Base-by-base conservation (phyloP, 2,888 invertebrate genomes). In the Xanthostigma xanthostigma region DNA sequence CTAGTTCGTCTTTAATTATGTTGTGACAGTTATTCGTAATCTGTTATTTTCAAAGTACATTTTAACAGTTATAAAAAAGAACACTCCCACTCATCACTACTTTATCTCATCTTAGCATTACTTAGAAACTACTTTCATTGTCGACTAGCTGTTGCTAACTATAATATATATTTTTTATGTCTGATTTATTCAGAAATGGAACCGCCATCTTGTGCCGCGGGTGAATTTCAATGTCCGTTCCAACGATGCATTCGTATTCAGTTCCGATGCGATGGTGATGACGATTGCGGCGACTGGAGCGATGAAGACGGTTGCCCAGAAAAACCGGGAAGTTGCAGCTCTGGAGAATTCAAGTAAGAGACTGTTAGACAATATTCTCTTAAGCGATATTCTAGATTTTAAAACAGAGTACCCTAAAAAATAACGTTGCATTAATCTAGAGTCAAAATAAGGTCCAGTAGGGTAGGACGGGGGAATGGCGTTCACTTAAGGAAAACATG, bases 231-330 rank as follows among this genome's bases (percentile, higher is more conserved):
- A 62, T 89, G 88, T 59, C n/a, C 48, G 11, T 37, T 37, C 13
- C 72, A 74, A 34, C 75, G 80, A 49, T 91, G 90, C 62, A 79
- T 90, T 42, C 73, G 81, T 38, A 74, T 75, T 56, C 78, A 81
- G 50, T 89, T 84, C 61, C 78, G 80, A 52, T 90, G 90, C 60
- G 90, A 91, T 56, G 84, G 85, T 0, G 87, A 89, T 59, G 84
- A 88, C 59, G 89, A 91, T 60, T 90, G 90, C 58, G 87, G 84
- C 0, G 90, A 91, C 61, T 85, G 85, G 80, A 86, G 85, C 47
- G 90, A 90, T 59, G 90, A 90, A 61, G 81, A 84, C 58, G 77
- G 81, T 52, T 90, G 90, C 58, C 78, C 79, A 0, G 74, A 75
- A 58, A 68, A 76, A 54, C 57, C 60, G 14, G 77, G 78, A 1